phyloP scores from a whole-genome alignment of 2,797 vertebrate species.

The Notolepis coatsorum region DNA sequence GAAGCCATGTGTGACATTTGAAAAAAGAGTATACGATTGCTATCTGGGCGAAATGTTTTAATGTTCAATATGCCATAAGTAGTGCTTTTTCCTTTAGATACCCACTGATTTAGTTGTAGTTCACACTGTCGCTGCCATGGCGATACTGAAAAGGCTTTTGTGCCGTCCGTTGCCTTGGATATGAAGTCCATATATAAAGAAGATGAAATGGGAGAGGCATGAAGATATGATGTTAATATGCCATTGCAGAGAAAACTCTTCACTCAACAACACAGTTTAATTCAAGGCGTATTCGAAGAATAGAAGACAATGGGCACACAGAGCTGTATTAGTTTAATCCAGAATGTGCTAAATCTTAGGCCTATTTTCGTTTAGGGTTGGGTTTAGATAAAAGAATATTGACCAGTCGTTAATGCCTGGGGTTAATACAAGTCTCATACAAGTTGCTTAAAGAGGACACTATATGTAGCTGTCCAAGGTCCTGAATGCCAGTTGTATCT shows the following conservation, averaged over 20 bases:
- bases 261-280: too few species aligned
- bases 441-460: background rate
- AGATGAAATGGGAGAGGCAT: slow-evolving; percentile 14
- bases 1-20: background rate
- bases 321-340: too few species aligned
- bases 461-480: slow-evolving; percentile 31
- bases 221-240: slow-evolving; percentile 20
- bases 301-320: too few species aligned
- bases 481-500: slow-evolving; percentile 17
- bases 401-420: background rate
- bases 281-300: too few species aligned
- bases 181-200: slow-evolving; percentile 14
- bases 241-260: slow-evolving; percentile 26
- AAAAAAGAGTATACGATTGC: background rate
- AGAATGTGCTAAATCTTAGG: too few species aligned
- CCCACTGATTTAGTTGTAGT: slow-evolving; percentile 5
- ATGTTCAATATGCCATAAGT: slow-evolving; percentile 19
- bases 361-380: too few species aligned
- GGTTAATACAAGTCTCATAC: background rate
- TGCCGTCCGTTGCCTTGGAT: slow-evolving; percentile 33
- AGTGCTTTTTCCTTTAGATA: slow-evolving; percentile 41
- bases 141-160: slow-evolving; percentile 39
- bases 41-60: slow-evolving; percentile 14
- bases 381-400: too few species aligned
- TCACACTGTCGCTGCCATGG: slow-evolving; percentile 25